phyloP scores from a whole-genome alignment of 2,797 vertebrate species.

The Pteropus rufus region DNA sequence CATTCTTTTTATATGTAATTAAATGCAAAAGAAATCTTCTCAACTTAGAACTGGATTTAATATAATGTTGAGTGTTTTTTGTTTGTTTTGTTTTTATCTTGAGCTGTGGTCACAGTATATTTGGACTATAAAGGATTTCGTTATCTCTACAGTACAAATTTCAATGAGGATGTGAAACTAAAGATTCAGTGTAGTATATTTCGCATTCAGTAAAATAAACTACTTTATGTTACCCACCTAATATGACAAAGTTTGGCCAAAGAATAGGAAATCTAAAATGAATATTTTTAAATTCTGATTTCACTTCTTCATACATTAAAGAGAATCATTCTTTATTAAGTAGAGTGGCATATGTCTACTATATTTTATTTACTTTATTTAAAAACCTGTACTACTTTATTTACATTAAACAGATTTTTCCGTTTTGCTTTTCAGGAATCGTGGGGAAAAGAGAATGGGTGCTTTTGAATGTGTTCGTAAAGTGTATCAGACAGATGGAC shows the following conservation, averaged over 20 bases:
- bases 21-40: slow-evolving; percentile 22
- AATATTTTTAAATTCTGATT: slow-evolving; percentile 4
- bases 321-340: not conserved
- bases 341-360: not conserved
- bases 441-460: slow-evolving; percentile 94
- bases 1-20: not conserved
- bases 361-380: slow-evolving; percentile 7
- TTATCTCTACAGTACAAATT: not conserved
- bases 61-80: not conserved
- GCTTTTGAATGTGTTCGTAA: slow-evolving; percentile 93
- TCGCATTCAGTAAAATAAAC: not conserved
- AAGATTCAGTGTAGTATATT: not conserved
- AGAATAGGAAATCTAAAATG: not conserved
- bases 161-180: not conserved
- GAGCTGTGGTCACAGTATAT: not conserved
- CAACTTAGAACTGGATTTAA: not conserved
- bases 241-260: not conserved
- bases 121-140: not conserved
- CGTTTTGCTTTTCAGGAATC: slow-evolving; percentile 84
- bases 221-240: not conserved
- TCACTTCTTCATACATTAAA: slow-evolving; percentile 15
- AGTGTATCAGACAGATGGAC: slow-evolving; percentile 94
- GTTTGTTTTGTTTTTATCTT: not conserved
- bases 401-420: slow-evolving; percentile 25
- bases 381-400: not conserved